These are phyloP conservation scores for Ectobius pallidus DNA, from an alignment of 2,888 invertebrate genomes.

Conservation along the genomic window DNA sequence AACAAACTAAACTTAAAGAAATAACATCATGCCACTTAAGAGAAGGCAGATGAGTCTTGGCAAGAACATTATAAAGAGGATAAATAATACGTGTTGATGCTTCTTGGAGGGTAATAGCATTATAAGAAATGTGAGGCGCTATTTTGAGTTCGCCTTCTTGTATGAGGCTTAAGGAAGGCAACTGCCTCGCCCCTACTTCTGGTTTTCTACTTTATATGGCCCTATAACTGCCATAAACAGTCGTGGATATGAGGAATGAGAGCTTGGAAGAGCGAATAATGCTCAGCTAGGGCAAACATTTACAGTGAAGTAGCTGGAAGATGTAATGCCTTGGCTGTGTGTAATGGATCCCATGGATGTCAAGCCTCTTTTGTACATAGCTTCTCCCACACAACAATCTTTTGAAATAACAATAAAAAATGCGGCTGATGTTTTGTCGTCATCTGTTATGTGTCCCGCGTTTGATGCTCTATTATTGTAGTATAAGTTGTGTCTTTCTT, in stretches of 20 bases:
- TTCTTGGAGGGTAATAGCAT: slow-evolving; percentile 24
- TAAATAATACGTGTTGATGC: slow-evolving; percentile 29
- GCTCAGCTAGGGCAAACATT: slow-evolving; percentile 15
- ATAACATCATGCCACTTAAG: slow-evolving; percentile 24
- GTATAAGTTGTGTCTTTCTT: neutral
- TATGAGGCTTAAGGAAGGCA: slow-evolving; percentile 5
- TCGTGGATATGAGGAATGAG: slow-evolving; percentile 24
- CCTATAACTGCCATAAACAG: slow-evolving; percentile 30
- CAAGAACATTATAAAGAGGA: slow-evolving; percentile 16
- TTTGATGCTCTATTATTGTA: slow-evolving; percentile 9
- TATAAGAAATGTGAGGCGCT: slow-evolving; percentile 26
- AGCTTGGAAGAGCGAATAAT: neutral
- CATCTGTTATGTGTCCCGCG: neutral
- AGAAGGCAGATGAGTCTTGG: neutral
- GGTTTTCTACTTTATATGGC: slow-evolving; percentile 15
- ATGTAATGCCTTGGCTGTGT: neutral
- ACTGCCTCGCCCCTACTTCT: neutral
- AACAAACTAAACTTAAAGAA: slow-evolving; percentile 7
- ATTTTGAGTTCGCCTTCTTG: slow-evolving; percentile 17
- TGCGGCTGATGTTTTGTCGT: neutral
- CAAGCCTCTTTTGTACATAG: slow-evolving; percentile 2
- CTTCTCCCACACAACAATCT: neutral
- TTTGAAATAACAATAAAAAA: slow-evolving; percentile 3
- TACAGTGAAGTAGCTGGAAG: neutral
- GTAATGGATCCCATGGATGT: slow-evolving; percentile 14